These are phyloP conservation scores for Chloropsis hardwickii DNA, from an alignment of 2,113 vertebrate species.

Conservation along the genomic window DNA sequence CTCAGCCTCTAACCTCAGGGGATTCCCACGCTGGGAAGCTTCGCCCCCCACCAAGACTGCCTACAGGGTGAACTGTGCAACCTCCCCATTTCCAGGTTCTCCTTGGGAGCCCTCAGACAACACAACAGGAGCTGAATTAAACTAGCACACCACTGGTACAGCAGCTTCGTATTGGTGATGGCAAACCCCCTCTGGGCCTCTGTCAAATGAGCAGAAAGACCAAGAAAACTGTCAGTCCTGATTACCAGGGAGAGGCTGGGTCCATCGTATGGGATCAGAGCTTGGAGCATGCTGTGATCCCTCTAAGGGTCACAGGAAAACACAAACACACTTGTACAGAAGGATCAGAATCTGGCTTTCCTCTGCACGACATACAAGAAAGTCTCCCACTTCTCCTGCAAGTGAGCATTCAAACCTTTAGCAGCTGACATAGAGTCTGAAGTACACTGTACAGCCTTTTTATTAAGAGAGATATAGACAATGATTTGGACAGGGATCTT, in stretches of 20 bases:
- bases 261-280: background rate
- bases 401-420: background rate
- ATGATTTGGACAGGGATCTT: background rate
- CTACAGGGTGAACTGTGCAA: background rate
- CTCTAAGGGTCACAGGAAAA: background rate
- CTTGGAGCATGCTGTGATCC: background rate
- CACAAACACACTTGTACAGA: background rate
- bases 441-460: background rate
- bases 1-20: slow-evolving; percentile 14
- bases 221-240: background rate
- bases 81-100: background rate
- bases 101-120: background rate
- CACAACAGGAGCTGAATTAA: background rate
- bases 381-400: background rate
- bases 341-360: background rate
- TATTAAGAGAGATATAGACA: background rate
- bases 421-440: background rate
- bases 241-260: background rate
- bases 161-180: background rate
- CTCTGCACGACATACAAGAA: fast-evolving
- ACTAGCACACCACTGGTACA: background rate
- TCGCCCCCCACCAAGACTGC: background rate
- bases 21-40: slow-evolving; percentile 3
- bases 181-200: background rate
- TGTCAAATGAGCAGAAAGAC: background rate